Percentiles rank a stretch among this genome's conserved stretches.
Conservation (phyloP, 2,113 vertebrate species). For the Seriola rivoliana region DNA sequence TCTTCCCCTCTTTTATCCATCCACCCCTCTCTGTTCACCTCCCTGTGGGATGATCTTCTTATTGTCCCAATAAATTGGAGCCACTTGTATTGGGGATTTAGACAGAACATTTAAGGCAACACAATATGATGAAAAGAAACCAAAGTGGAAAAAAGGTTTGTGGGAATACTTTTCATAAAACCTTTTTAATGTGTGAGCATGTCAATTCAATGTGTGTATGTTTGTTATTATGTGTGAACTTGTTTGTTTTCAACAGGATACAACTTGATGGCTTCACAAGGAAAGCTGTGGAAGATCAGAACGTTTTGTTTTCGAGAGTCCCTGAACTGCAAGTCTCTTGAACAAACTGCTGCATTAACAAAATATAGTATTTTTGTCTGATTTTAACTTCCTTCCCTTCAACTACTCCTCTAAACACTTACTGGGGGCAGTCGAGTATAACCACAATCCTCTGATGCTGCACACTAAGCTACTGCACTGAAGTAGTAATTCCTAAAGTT, state of each 20-base stretch:
- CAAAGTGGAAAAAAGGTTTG: too few relatives aligned
- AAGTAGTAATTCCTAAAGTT: conserved; percentile 38
- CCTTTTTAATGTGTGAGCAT: too few relatives aligned
- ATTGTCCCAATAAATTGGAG: conserved; percentile 19
- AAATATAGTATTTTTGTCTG: background rate
- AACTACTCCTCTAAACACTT: background rate
- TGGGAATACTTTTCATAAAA: too few relatives aligned
- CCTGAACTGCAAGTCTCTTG: background rate
- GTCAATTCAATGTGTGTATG: background rate
- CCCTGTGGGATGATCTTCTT: conserved; percentile 39
- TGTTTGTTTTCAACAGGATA: background rate
- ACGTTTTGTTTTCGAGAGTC: background rate
- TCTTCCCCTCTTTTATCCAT: conserved; percentile 20
- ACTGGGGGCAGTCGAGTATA: background rate
- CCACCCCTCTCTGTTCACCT: conserved; percentile 11
- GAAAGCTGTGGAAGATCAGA: background rate
- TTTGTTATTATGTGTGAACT: background rate
- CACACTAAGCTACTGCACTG: background rate
- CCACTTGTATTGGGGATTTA: conserved; percentile 18
- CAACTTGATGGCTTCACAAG: background rate
- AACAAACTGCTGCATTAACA: background rate
- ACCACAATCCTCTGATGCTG: background rate
- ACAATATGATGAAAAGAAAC: background rate
- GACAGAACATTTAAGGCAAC: background rate
- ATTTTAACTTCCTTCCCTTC: background rate